Evolutionary conservation across 2,797 vertebrate genomes (phyloP).

Genomic region (Cottoperca gobio): DNA sequence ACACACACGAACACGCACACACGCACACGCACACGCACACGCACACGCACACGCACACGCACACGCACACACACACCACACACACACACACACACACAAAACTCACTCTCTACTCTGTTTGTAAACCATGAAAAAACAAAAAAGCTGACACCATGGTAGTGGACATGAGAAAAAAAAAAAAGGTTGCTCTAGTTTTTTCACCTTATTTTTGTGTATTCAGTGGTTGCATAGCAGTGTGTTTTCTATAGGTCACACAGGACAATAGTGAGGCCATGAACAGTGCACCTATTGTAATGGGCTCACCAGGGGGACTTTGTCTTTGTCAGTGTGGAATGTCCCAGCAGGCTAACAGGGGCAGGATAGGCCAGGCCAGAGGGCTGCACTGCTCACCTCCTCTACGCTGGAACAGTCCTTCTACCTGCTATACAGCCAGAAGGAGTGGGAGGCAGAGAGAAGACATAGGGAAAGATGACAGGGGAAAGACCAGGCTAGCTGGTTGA

Average conservation of each 20-base stretch:
- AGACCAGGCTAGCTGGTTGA: constrained; percentile 37
- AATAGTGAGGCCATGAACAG: constrained; percentile 84
- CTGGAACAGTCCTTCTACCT: constrained; percentile 70
- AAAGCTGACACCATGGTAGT: constrained; percentile 74
- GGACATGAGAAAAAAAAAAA: constrained; percentile 58
- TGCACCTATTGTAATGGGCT: constrained; percentile 87
- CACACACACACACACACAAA: constrained; percentile 13
- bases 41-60: constrained; percentile 2
- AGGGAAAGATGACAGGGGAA: constrained; percentile 36
- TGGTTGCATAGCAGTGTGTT: constrained; percentile 78
- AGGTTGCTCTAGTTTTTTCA: constrained; percentile 82
- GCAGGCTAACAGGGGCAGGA: constrained; percentile 68
- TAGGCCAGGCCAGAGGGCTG: constrained; percentile 46
- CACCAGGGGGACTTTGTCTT: constrained; percentile 80
- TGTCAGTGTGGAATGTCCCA: constrained; percentile 87
- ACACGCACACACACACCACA: constrained; percentile 12
- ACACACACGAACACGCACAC: constrained; percentile 11
- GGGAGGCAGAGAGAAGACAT: constrained; percentile 25
- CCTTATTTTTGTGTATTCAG: constrained; percentile 77
- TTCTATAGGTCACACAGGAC: constrained; percentile 87
- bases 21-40: constrained; percentile 1
- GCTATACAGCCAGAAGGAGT: constrained; percentile 41
- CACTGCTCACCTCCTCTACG: constrained; percentile 58
- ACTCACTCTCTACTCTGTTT: constrained; percentile 31
- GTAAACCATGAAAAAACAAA: constrained; percentile 53